phyloP scores from a whole-genome alignment of 2,113 vertebrate species.

The Dryoscopus gambensis region DNA sequence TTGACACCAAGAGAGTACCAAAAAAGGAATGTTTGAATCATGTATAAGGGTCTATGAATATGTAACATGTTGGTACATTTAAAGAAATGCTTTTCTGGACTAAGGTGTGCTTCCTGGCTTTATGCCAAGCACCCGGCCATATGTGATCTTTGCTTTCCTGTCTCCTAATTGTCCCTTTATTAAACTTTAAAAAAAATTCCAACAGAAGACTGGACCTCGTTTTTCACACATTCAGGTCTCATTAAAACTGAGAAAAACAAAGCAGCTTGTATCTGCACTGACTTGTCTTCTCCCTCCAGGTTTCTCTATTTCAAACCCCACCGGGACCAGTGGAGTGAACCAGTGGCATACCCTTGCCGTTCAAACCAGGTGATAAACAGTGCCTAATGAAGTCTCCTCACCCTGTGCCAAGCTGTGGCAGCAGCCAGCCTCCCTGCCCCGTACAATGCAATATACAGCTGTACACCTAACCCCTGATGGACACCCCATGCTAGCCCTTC shows the following conservation, averaged over 20 bases:
- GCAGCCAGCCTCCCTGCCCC: neutral
- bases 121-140: too few relatives aligned
- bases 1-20: too few relatives aligned
- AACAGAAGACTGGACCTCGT: too few relatives aligned
- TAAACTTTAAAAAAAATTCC: too few relatives aligned
- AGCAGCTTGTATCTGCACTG: neutral
- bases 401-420: neutral
- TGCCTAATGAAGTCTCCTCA: neutral
- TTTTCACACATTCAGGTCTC: neutral
- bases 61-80: too few relatives aligned
- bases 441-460: neutral
- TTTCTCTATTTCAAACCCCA: neutral
- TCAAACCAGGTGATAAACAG: neutral
- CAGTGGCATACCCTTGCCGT: neutral
- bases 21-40: too few relatives aligned
- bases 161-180: too few relatives aligned
- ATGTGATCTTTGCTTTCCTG: too few relatives aligned
- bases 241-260: conserved; percentile 64
- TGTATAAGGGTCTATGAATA: too few relatives aligned
- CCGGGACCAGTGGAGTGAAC: neutral
- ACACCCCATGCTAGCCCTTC: neutral
- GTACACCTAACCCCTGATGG: neutral
- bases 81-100: too few relatives aligned
- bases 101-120: too few relatives aligned
- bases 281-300: neutral